phyloP scores from a whole-genome alignment of 2,113 vertebrate species.

The Crotalus helleri region DNA sequence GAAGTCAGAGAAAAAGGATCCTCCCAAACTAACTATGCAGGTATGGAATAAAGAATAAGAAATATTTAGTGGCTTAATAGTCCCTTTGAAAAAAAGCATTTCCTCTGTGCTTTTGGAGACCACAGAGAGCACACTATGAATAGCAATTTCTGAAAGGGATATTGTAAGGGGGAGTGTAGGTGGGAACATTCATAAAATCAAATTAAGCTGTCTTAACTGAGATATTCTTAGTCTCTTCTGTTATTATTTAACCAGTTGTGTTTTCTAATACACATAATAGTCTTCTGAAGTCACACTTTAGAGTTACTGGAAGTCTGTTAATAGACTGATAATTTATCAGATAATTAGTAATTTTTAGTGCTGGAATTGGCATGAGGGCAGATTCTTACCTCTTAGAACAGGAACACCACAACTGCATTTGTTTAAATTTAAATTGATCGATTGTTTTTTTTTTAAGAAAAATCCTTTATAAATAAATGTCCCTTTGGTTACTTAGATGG shows the following conservation, averaged over 20 bases:
- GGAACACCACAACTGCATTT: neutral
- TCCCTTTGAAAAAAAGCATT: neutral
- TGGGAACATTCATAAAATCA: neutral
- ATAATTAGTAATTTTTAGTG: neutral
- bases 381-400: neutral
- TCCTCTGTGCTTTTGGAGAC: neutral
- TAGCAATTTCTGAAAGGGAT: neutral
- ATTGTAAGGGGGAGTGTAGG: neutral
- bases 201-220: neutral
- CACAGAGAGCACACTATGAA: neutral
- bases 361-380: neutral
- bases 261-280: neutral
- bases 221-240: neutral
- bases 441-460: neutral
- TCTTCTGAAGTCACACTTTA: neutral
- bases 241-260: neutral
- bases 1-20: conserved; percentile 70
- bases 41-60: conserved; percentile 51
- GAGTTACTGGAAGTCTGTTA: neutral
- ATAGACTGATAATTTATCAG: neutral
- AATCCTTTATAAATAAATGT: neutral
- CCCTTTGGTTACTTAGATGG: neutral
- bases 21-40: conserved; percentile 77
- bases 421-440: neutral
- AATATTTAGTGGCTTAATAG: neutral